phyloP scores from a whole-genome alignment of 2,888 invertebrate genomes.

The Rhamnusium bicolor region DNA sequence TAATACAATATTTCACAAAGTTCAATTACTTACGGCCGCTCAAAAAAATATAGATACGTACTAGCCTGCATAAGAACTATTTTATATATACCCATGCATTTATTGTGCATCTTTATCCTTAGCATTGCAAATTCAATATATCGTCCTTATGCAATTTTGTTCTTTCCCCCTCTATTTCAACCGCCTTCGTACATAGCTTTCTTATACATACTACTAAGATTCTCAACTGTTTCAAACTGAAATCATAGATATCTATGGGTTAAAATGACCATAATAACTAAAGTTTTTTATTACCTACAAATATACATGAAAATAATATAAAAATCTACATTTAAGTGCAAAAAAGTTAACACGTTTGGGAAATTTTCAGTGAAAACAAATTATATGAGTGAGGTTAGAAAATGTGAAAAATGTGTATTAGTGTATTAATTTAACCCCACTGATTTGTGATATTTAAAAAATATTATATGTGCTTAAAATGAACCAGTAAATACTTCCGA shows the following conservation, averaged over 20 bases:
- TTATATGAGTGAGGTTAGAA: conserved; percentile 49
- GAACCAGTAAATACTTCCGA: neutral
- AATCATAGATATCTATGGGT: conserved; percentile 66
- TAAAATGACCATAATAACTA: conserved; percentile 61
- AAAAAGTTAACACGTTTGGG: conserved; percentile 24
- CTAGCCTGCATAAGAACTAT: conserved; percentile 56
- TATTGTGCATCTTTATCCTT: conserved; percentile 54
- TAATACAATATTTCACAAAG: conserved; percentile 57
- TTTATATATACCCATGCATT: conserved; percentile 55
- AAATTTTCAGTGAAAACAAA: conserved; percentile 43
- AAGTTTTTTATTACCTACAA: conserved; percentile 24
- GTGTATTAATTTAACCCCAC: conserved; percentile 42
- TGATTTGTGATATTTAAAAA: conserved; percentile 21
- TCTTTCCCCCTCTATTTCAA: conserved; percentile 53
- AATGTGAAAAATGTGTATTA: conserved; percentile 43
- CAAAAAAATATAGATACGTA: conserved; percentile 56
- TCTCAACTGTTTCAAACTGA: conserved; percentile 68
- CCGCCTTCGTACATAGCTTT: conserved; percentile 65
- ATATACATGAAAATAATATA: conserved; percentile 25
- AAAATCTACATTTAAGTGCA: conserved; percentile 6
- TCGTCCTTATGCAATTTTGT: conserved; percentile 56
- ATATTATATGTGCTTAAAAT: conserved; percentile 15
- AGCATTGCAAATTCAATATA: conserved; percentile 51
- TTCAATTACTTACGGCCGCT: conserved; percentile 54
- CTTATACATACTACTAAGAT: conserved; percentile 66